Conservation (phyloP, 2,797 vertebrate species). For the Silurus aristotelis region DNA sequence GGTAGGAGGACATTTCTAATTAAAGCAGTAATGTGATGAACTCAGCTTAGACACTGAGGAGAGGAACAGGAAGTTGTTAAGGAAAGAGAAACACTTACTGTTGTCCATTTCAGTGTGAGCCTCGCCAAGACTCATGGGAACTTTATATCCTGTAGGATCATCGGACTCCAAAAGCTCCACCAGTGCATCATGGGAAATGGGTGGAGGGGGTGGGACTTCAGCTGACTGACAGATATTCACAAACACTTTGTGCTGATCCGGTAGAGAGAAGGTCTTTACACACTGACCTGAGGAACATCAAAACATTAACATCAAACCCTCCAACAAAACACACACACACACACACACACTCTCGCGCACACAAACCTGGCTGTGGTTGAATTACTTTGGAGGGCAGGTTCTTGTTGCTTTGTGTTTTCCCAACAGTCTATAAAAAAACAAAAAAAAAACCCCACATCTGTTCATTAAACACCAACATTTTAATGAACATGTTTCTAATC, state of each 20-base stretch:
- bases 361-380: constrained; percentile 71
- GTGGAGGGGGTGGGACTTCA: constrained; percentile 80
- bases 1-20: too few relatives aligned
- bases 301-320: not conserved
- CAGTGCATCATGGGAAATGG: constrained; percentile 80
- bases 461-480: too few relatives aligned
- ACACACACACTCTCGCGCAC: not conserved
- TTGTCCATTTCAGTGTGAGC: constrained; percentile 86
- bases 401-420: constrained; percentile 61
- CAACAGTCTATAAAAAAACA: constrained; percentile 64
- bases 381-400: constrained; percentile 68
- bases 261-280: constrained; percentile 78
- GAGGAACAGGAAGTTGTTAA: not conserved
- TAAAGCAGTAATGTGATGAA: too few relatives aligned
- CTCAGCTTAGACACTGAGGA: not conserved
- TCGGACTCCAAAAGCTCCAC: constrained; percentile 86
- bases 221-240: constrained; percentile 86
- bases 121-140: constrained; percentile 91
- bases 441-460: not conserved
- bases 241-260: constrained; percentile 79
- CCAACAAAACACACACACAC: not conserved
- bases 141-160: constrained; percentile 81
- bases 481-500: too few relatives aligned
- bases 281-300: constrained; percentile 77
- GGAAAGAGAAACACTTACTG: constrained; percentile 69